phyloP scores from a whole-genome alignment of 1,140 invertebrate species.

The Daktulosphaira vitifoliae region DNA sequence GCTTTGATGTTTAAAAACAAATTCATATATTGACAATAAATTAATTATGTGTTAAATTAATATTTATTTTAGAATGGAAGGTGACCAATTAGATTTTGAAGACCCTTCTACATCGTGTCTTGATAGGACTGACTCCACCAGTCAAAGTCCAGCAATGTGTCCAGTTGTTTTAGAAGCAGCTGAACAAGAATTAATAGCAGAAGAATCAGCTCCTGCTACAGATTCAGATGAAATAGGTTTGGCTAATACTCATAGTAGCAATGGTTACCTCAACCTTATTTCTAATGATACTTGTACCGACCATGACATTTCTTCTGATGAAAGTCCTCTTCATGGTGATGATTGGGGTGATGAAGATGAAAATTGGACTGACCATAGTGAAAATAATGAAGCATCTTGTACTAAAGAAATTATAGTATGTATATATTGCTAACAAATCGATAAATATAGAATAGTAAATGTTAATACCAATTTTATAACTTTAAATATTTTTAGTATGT shows the following conservation, averaged over 20 bases:
- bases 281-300: slow-evolving; percentile 18
- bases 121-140: slow-evolving; percentile 15
- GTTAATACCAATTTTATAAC: too few relatives aligned
- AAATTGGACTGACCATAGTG: slow-evolving; percentile 18
- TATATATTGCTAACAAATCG: too few relatives aligned
- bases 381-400: slow-evolving; percentile 8
- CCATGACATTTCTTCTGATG: slow-evolving; percentile 19
- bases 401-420: slow-evolving; percentile 10
- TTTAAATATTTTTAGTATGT: too few relatives aligned
- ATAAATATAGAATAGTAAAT: too few relatives aligned
- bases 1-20: too few relatives aligned
- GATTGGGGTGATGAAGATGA: slow-evolving; percentile 22
- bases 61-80: slow-evolving; percentile 21
- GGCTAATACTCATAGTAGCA: slow-evolving; percentile 5
- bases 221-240: slow-evolving; percentile 23
- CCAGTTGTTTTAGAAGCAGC: slow-evolving; percentile 18
- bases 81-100: slow-evolving; percentile 20
- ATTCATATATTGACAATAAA: too few relatives aligned
- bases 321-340: slow-evolving; percentile 9
- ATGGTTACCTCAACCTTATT: slow-evolving; percentile 1
- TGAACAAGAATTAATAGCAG: slow-evolving; percentile 23
- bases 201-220: slow-evolving; percentile 18
- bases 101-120: slow-evolving; percentile 26
- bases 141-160: slow-evolving; percentile 20
- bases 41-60: too few relatives aligned